These are phyloP conservation scores for Caenorhabditis brenneri DNA, from an alignment of 1,140 invertebrate genomes.

Conservation along the genomic window DNA sequence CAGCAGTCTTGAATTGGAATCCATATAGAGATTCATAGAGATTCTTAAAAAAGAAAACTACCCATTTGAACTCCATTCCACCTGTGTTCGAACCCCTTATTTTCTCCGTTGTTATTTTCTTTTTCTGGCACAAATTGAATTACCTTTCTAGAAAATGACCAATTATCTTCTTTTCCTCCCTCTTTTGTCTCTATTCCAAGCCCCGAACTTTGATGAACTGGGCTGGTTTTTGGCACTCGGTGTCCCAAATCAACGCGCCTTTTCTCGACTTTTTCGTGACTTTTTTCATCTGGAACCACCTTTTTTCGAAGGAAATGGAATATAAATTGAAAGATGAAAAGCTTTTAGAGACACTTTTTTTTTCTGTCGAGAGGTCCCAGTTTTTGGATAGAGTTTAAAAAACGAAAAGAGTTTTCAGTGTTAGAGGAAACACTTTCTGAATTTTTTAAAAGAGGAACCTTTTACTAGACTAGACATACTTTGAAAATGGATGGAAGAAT, in stretches of 20 bases:
- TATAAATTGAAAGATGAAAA: slow-evolving; percentile 24
- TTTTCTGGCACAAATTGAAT: slow-evolving; percentile 1
- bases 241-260: background rate
- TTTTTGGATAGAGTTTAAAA: background rate
- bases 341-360: background rate
- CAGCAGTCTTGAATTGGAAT: too few species aligned
- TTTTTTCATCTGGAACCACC: background rate
- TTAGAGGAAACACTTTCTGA: background rate
- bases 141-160: background rate
- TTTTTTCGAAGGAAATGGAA: background rate
- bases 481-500: background rate
- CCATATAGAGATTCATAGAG: too few species aligned
- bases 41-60: background rate
- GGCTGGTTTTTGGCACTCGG: background rate
- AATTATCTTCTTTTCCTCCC: background rate
- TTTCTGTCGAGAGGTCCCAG: background rate
- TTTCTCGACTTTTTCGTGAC: background rate
- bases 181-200: background rate
- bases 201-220: background rate
- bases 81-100: background rate
- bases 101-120: background rate
- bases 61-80: background rate
- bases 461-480: too few species aligned
- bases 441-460: background rate
- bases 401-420: background rate